Conservation (phyloP, 1,140 invertebrate genomes). For the Calliphora vicina region DNA sequence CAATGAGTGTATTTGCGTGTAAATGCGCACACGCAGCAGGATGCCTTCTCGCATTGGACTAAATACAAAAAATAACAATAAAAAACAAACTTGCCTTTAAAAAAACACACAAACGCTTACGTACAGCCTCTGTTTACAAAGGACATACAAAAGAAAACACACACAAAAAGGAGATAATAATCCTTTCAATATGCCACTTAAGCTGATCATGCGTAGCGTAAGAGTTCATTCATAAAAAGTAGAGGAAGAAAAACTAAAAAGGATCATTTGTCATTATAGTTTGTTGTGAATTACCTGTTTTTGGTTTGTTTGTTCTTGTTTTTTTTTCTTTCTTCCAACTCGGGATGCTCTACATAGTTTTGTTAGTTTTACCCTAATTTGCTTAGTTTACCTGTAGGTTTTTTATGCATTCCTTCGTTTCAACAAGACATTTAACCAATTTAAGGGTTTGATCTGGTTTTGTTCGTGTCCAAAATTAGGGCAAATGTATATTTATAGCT, state of each 20-base stretch:
- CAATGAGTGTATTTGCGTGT: conserved; percentile 35
- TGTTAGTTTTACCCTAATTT: conserved; percentile 44
- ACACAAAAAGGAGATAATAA: conserved; percentile 43
- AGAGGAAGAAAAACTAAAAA: not conserved
- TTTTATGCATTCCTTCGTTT: not conserved
- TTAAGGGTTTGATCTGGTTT: conserved; percentile 44
- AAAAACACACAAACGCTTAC: not conserved
- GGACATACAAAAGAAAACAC: not conserved
- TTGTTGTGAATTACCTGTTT: conserved; percentile 27
- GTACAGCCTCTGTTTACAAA: conserved; percentile 27
- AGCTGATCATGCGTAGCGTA: conserved; percentile 55
- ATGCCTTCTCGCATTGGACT: conserved; percentile 16
- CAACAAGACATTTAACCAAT: conserved; percentile 53
- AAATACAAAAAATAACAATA: not conserved
- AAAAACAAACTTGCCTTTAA: not conserved
- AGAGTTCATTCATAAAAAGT: conserved; percentile 2
- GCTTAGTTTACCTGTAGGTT: conserved; percentile 36
- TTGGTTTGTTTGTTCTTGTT: not conserved
- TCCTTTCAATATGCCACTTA: conserved; percentile 61
- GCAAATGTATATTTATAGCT: conserved; percentile 40
- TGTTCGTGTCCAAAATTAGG: conserved; percentile 52
- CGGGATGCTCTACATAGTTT: conserved; percentile 38
- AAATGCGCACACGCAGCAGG: conserved; percentile 40
- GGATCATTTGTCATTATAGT: not conserved
- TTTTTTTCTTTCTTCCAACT: not conserved